Conservation (phyloP, 2,113 vertebrate genomes). For the Oenanthe melanoleuca region DNA sequence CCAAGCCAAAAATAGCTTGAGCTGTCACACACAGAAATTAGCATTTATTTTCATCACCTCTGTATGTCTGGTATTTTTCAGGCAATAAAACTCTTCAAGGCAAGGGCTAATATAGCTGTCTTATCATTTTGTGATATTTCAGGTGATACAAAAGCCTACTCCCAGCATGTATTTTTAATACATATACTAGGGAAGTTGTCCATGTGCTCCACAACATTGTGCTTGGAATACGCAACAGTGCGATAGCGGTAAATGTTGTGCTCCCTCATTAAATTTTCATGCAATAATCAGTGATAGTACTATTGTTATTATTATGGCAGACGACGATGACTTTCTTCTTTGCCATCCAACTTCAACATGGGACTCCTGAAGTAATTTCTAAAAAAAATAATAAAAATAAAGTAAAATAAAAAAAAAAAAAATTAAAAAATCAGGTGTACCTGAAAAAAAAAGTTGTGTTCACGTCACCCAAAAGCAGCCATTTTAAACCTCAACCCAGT, state of each 20-base stretch:
- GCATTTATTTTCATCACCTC: not conserved
- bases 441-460: not conserved
- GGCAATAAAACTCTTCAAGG: not conserved
- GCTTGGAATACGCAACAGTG: not conserved
- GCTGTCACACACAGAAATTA: not conserved
- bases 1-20: not conserved
- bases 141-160: not conserved
- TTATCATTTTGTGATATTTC: not conserved
- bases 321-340: not conserved
- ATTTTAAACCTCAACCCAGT: not conserved
- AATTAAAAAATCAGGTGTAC: too few species aligned
- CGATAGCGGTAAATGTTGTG: not conserved
- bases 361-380: not conserved
- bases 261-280: not conserved
- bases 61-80: not conserved
- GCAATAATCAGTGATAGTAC: not conserved
- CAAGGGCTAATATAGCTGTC: not conserved
- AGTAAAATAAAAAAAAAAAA: not conserved
- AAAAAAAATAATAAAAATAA: not conserved
- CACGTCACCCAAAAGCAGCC: not conserved
- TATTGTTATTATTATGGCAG: not conserved
- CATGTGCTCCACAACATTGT: accelerated
- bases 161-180: not conserved
- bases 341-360: not conserved
- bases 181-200: not conserved